Evolutionary conservation across 1,140 invertebrate species (phyloP), one percentile per base, ranked within the genome.

Genomic region (Rhyzopertha dominica): DNA sequence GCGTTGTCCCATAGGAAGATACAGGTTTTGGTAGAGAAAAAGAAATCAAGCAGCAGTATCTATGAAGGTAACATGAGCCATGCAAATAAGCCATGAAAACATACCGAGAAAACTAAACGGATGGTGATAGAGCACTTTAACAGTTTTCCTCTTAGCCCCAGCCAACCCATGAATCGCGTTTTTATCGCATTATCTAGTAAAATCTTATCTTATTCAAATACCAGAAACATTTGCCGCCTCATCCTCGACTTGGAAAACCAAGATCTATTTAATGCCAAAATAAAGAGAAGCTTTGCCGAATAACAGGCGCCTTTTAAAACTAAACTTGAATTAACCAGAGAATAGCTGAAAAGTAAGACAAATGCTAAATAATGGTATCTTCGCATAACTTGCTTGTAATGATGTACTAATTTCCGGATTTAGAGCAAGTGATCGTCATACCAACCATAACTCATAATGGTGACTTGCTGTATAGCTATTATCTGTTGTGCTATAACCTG

Each of bases 211-310:
- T n/a, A 5, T n/a, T n/a, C n/a, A n/a, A n/a, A n/a, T n/a, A n/a
- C n/a, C n/a, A n/a, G n/a, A n/a, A n/a, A n/a, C n/a, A n/a, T n/a
- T n/a, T n/a, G n/a, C n/a, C 12, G 17, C n/a, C n/a, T n/a, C 30
- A 32, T 32, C 30, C 5, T 32, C 30, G 30, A 32, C 17, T 32
- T 32, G 12, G 30, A 32, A 32, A 32, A 32, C 30, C 30, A 35
- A 35, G 32, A 35, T 35, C 22, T 35, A 35, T 20, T 35, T 35
- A 17, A 35, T 35, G 32, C 32, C 5, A 35, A 35, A 17, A 35
- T 35, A 35, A 35, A 35, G 12, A 20, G 16, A 35, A 35, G 32
- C 32, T 10, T 20, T 35, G 32, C 32, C 22, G 32, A n/a, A n/a
- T n/a, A 35, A 35, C 32, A 32, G 30, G 17, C n/a, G 5, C 17